Base-by-base conservation (phyloP, 2,888 invertebrate genomes). In the Pasiphila rectangulata region DNA sequence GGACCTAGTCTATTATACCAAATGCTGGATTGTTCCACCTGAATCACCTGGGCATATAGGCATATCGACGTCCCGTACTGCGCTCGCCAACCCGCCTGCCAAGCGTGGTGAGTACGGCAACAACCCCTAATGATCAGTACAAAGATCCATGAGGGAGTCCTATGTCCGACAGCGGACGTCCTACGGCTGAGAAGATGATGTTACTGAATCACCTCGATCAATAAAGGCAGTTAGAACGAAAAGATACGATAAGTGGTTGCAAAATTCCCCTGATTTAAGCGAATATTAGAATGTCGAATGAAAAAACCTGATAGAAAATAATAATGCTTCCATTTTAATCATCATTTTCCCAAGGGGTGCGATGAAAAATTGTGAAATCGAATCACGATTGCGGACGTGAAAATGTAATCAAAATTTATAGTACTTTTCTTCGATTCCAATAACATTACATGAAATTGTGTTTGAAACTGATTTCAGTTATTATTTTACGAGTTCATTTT, bases 331-430 rank as follows among this genome's bases (percentile, higher is more conserved):
- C 72, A 78, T 74, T 83, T 83, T 81, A 77, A 80, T 79, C 79
- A 78, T 73, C 70, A 75, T 71, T 79, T 73, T 73, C 67, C 66
- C 71, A 59, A 67, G 69, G 72, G 72, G 72, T 66, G 68, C 63
- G 70, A 61, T 72, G 69, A 75, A 75, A 77, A 80, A 82, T 83
- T 81, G 74, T 74, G 72, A 67, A 83, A 84, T 78, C 84, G 72
- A 80, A 80, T 83, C 84, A 86, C 83, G 83, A 72, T 67, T 70
- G 75, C 74, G 81, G 78, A 83, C 83, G 83, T 80, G 83, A 80
- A 79, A 83, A 81, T 75, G 82, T 85, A 85, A 86, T 84, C 83
- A 82, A 83, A 83, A 83, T 84, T 79, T 83, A 83, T 83, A 83
- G 83, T 86, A 78, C 79, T 75, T 70, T 75, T 79, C 77, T 78